Evolutionary conservation across 2,797 vertebrate genomes (phyloP).

Genomic region (Enteromius radiatus): DNA sequence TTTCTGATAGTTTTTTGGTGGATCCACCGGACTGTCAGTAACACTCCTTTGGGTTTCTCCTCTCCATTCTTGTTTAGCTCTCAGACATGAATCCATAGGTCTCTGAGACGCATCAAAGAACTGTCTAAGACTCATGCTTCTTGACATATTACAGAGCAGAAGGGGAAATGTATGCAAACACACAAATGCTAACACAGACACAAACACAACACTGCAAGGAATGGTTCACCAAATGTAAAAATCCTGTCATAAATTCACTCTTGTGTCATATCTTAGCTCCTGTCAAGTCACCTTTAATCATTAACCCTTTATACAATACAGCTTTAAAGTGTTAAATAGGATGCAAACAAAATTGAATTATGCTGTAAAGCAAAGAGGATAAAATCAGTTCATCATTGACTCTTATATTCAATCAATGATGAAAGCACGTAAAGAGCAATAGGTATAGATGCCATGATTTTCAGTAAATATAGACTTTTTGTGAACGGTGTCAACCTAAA

Average conservation of each 20-base stretch:
- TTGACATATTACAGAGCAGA: constrained; percentile 58
- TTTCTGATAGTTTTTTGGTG: constrained; percentile 63
- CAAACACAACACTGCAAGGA: neutral
- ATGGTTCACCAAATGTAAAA: neutral
- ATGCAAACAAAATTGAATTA: neutral
- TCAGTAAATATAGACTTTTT: neutral
- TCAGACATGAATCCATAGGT: constrained; percentile 51
- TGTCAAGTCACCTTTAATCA: neutral
- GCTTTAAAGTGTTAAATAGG: neutral
- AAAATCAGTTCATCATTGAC: neutral
- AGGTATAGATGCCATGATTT: neutral
- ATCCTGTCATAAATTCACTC: neutral
- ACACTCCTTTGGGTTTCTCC: constrained; percentile 66
- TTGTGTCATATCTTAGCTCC: neutral
- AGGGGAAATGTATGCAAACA: neutral
- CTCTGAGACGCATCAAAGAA: constrained; percentile 65
- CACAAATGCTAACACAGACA: constrained; percentile 8
- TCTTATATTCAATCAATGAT: neutral
- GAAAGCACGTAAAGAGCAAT: neutral
- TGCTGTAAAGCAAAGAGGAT: neutral
- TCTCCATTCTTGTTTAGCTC: neutral
- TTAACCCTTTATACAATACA: neutral
- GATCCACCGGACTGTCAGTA: constrained; percentile 61
- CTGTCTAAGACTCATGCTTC: constrained; percentile 63
- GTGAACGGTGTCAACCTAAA: neutral